These are phyloP conservation scores for Narcine bancroftii DNA, from an alignment of 2,113 vertebrate species.

Conservation along the genomic window DNA sequence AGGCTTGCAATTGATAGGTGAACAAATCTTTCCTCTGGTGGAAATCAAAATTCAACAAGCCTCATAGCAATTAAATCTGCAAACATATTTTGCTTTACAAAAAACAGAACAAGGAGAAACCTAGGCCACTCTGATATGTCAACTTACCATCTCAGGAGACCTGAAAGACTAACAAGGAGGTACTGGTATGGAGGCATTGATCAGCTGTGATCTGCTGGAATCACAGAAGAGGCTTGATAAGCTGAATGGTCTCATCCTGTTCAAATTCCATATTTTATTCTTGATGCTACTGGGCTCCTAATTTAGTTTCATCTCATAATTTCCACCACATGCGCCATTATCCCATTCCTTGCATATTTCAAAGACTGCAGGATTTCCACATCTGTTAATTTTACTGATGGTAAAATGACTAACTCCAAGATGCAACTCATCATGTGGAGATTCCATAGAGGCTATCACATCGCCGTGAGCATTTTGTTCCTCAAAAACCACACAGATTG, in stretches of 20 bases:
- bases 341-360: not conserved
- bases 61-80: too few relatives aligned
- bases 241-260: not conserved
- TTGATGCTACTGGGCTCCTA: not conserved
- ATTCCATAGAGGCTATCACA: not conserved
- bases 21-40: too few relatives aligned
- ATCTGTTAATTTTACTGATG: not conserved
- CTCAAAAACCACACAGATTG: not conserved
- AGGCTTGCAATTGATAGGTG: too few relatives aligned
- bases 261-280: not conserved
- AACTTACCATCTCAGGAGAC: too few relatives aligned
- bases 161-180: too few relatives aligned
- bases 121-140: too few relatives aligned
- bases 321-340: not conserved
- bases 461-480: not conserved
- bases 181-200: not conserved
- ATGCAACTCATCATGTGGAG: not conserved
- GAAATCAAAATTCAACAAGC: too few relatives aligned
- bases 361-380: not conserved
- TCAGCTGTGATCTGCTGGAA: not conserved
- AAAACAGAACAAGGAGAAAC: too few relatives aligned
- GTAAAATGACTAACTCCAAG: not conserved
- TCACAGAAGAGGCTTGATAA: too few relatives aligned
- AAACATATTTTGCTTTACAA: too few relatives aligned
- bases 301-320: not conserved